phyloP scores from a whole-genome alignment of 2,888 invertebrate genomes.

The Protophormia terraenovae region DNA sequence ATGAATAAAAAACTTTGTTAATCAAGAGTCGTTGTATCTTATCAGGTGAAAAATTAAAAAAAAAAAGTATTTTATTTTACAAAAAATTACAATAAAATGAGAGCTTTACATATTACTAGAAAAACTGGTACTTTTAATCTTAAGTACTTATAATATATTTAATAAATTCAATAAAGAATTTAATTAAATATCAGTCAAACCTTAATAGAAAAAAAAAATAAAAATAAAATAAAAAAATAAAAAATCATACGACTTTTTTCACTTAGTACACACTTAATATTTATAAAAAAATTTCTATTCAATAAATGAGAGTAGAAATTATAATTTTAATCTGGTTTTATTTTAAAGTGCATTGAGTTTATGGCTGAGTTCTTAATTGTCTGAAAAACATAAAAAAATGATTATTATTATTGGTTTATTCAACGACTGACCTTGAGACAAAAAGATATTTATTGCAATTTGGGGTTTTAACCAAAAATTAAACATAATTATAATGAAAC shows the following conservation, averaged over 20 bases:
- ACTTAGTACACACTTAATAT: too few species aligned
- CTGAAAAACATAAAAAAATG: neutral
- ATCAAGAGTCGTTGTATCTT: neutral
- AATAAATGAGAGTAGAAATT: too few species aligned
- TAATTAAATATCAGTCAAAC: neutral
- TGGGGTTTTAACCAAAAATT: neutral
- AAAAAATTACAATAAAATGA: slow-evolving; percentile 17
- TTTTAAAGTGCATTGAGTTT: neutral
- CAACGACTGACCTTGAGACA: neutral
- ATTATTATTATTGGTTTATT: neutral
- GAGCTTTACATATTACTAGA: neutral
- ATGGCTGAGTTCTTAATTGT: neutral
- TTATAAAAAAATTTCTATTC: neutral
- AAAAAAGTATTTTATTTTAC: neutral
- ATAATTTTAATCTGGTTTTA: too few species aligned
- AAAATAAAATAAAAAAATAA: neutral
- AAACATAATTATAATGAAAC: neutral
- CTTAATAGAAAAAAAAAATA: neutral
- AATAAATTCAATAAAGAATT: neutral
- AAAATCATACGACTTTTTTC: too few species aligned
- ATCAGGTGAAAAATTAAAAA: slow-evolving; percentile 19
- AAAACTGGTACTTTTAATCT: slow-evolving; percentile 16
- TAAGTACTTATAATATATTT: neutral
- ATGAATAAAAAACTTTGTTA: neutral
- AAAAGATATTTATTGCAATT: neutral